Conservation (phyloP, 1,140 invertebrate genomes). For the Leptinotarsa texana region DNA sequence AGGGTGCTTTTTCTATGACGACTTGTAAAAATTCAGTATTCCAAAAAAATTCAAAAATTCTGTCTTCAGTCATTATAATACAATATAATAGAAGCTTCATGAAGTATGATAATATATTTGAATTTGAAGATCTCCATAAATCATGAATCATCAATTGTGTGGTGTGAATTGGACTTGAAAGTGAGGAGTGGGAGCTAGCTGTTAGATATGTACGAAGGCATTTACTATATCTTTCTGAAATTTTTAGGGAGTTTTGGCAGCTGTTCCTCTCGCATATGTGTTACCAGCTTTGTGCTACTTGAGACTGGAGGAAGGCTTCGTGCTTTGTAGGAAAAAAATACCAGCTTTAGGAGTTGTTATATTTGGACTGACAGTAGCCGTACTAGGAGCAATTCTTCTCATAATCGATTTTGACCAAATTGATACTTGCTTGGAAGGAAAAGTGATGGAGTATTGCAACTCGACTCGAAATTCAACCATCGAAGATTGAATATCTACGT, state of each 20-base stretch:
- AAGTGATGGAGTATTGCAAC: constrained; percentile 51
- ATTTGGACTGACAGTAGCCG: constrained; percentile 73
- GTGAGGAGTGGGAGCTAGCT: no score
- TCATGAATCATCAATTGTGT: no score
- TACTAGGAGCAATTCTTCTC: constrained; percentile 51
- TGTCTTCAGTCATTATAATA: no score
- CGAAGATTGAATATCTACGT: background rate
- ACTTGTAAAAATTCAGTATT: no score
- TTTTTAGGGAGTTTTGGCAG: constrained; percentile 76
- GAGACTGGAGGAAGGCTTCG: constrained; percentile 72
- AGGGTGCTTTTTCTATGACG: no score
- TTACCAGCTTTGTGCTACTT: constrained; percentile 82
- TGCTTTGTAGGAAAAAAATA: constrained; percentile 72
- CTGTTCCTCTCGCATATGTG: constrained; percentile 83
- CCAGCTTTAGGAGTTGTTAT: constrained; percentile 71
- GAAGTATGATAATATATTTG: no score
- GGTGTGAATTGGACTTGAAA: no score
- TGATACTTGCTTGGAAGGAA: constrained; percentile 52
- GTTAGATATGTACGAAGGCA: no score
- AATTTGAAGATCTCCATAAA: no score
- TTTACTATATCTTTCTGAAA: no score
- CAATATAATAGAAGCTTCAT: no score
- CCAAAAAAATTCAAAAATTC: no score
- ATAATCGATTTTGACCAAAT: constrained; percentile 51
- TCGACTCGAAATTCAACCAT: constrained; percentile 7